Evolutionary conservation across 2,113 vertebrate genomes (phyloP), one percentile per base, ranked within the genome.

Genomic region (Gallinago jamesoni): DNA sequence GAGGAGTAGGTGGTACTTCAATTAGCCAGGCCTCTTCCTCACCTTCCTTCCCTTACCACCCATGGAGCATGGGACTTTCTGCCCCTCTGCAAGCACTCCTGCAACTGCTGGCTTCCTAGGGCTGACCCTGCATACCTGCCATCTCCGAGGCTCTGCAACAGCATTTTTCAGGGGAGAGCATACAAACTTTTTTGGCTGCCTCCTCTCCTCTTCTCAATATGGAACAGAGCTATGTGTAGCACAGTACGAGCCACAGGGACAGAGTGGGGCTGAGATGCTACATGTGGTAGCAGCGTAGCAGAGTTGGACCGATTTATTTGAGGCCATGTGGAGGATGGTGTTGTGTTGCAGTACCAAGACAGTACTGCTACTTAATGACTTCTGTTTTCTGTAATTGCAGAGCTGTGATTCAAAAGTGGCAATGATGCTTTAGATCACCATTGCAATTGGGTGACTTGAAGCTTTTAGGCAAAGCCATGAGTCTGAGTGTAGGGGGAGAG

Each of bases 241-340:
- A 7, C 19, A n/a, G 35, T 14, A 2, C 3, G 7, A 47, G 35
- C 56, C 17, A 1, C 0, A 1, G 67, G 43, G 48, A 60, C 8
- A 12, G 13, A 56, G 17, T 14, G 69, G 21, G 33, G 21, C 50
- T 75, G 89, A 37, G 52, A 10, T 8, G 7, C 11, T 48, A 13
- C 2, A 0, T 14, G 37, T 73, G 37, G 69, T 18, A 50, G 74
- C 39, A 21, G 25, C 24, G 7, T 23, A 39, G 52, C 20, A 33
- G 64, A 47, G 12, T 35, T 80, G 33, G 43, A 45, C 39, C 0
- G 0, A 14, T 22, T 31, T 33, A 6, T 64, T 35, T 12, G 10
- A 30, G 30, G 47, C 18, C 2, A 0, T 7, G 12, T 41, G 56
- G 2, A 4, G 25, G 18, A 5, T 8, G 27, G 24, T 47, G 31